Percentiles rank a stretch among this genome's conserved stretches.
These are phyloP conservation scores for Drosophila lini DNA, from an alignment of 1,140 invertebrate species.

Conservation along the genomic window DNA sequence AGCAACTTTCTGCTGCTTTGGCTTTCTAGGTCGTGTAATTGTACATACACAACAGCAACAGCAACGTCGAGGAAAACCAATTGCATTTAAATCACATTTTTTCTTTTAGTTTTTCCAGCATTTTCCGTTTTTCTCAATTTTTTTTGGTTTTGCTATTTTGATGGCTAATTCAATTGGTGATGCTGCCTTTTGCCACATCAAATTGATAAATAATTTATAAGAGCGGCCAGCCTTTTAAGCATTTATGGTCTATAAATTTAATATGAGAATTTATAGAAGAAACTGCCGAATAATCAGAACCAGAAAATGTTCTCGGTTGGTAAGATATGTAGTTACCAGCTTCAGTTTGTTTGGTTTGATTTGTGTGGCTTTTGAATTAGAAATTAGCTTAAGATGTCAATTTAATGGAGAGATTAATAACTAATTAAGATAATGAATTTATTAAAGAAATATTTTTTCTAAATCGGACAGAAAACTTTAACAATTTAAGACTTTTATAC, in stretches of 20 bases:
- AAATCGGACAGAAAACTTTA: no score
- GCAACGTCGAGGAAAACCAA: constrained; percentile 61
- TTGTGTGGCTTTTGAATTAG: constrained; percentile 6
- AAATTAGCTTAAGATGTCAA: background rate
- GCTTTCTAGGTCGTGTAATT: constrained; percentile 82
- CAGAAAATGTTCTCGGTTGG: constrained; percentile 8
- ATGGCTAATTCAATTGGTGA: constrained; percentile 73
- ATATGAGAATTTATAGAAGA: constrained; percentile 56
- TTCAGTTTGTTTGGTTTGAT: constrained; percentile 1
- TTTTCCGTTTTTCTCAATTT: constrained; percentile 5
- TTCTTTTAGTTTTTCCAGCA: constrained; percentile 23
- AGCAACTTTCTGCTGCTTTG: constrained; percentile 78
- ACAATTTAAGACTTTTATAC: background rate
- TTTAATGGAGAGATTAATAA: background rate
- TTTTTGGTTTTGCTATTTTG: constrained; percentile 37
- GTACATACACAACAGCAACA: constrained; percentile 59
- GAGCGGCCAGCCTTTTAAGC: constrained; percentile 46
- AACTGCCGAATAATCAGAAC: constrained; percentile 3
- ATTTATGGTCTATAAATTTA: constrained; percentile 78
- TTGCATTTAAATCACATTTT: constrained; percentile 81
- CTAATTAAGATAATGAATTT: background rate
- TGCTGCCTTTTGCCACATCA: constrained; percentile 46
- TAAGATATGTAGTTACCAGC: background rate
- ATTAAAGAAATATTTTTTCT: background rate
- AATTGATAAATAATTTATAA: constrained; percentile 82